phyloP scores from a whole-genome alignment of 2,888 invertebrate species.

The Exephanes ischioxanthus region DNA sequence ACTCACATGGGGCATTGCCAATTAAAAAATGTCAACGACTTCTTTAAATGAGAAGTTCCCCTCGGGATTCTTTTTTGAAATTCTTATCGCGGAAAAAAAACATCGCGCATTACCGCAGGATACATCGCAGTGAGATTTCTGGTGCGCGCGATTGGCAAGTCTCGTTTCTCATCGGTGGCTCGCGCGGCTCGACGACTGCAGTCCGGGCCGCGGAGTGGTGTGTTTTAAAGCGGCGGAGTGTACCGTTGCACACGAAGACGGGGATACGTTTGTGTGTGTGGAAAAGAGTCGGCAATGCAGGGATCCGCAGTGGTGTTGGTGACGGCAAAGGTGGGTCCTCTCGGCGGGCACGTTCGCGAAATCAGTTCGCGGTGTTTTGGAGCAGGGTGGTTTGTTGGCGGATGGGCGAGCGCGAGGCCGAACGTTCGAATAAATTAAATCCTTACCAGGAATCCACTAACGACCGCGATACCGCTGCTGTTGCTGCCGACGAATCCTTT shows the following conservation, averaged over 20 bases:
- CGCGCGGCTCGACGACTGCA: not conserved
- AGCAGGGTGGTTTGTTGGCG: constrained; percentile 25
- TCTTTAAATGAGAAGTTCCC: too few relatives aligned
- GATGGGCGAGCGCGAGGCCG: constrained; percentile 50
- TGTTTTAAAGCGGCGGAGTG: not conserved
- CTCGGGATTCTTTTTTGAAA: not conserved
- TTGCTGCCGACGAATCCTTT: constrained; percentile 60
- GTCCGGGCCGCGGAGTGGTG: not conserved
- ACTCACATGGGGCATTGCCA: too few relatives aligned
- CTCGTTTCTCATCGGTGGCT: constrained; percentile 3
- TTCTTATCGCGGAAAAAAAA: not conserved
- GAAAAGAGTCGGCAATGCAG: constrained; percentile 21
- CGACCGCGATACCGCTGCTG: constrained; percentile 74
- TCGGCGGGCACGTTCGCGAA: constrained; percentile 42
- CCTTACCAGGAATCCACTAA: constrained; percentile 81
- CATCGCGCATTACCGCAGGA: not conserved
- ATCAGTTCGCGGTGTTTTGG: constrained; percentile 63
- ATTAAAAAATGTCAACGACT: too few relatives aligned
- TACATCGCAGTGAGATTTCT: not conserved
- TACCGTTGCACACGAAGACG: not conserved
- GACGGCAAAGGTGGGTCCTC: constrained; percentile 21
- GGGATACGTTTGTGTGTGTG: too few relatives aligned
- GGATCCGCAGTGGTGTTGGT: not conserved
- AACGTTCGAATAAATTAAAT: constrained; percentile 80
- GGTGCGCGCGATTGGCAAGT: constrained; percentile 3